Percentiles rank a stretch among this genome's conserved stretches.
These are phyloP conservation scores for Mesitornis unicolor DNA, from an alignment of 2,113 vertebrate species.

Conservation along the genomic window DNA sequence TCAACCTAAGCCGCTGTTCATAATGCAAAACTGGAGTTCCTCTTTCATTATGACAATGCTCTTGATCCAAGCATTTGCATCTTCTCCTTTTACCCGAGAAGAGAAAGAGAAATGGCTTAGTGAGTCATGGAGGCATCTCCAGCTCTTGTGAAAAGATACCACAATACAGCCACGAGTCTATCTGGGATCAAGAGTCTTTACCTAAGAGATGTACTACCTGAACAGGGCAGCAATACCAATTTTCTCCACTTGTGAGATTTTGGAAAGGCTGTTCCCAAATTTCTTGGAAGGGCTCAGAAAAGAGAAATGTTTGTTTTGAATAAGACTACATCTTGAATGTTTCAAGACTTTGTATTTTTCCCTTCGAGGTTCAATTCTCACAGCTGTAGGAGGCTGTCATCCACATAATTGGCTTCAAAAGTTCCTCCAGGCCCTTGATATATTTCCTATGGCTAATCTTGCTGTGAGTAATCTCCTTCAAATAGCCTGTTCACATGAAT, in stretches of 20 bases:
- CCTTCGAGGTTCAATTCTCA: conserved; percentile 25
- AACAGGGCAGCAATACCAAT: neutral
- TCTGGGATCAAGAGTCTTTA: neutral
- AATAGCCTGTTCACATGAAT: conserved; percentile 44
- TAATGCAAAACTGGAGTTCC: neutral
- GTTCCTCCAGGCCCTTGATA: conserved; percentile 19
- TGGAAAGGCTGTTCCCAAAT: neutral
- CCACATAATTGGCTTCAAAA: conserved; percentile 36
- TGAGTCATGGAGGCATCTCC: neutral
- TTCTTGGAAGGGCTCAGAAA: neutral
- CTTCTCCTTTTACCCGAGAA: neutral
- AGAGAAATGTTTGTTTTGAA: neutral
- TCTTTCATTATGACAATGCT: neutral
- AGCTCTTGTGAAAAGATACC: neutral
- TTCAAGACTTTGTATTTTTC: neutral
- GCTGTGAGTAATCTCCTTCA: conserved; percentile 54
- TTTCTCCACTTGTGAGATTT: neutral
- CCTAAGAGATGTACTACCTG: neutral
- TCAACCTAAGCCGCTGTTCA: neutral
- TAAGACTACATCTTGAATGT: neutral
- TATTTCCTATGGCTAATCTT: conserved; percentile 41
- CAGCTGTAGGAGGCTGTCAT: conserved; percentile 23
- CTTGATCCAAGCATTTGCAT: neutral
- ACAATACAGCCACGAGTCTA: neutral
- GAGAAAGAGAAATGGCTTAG: neutral